Percentiles rank a stretch among this genome's conserved stretches.
Conservation (phyloP, 2,888 invertebrate species). For the Synanthedon vespiformis region DNA sequence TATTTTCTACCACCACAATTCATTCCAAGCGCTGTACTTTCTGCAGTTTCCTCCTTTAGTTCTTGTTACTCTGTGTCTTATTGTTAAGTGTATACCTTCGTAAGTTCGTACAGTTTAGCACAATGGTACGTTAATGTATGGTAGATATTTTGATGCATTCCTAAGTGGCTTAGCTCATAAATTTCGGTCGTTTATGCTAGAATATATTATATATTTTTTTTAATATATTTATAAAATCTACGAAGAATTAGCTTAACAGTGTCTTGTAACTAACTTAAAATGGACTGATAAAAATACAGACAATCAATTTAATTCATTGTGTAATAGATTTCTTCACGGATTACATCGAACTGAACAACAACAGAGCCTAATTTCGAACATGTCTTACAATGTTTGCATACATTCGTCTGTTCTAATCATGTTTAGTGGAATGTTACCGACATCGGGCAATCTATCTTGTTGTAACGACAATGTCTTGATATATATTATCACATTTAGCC, state of each 20-base stretch:
- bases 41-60: background rate
- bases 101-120: background rate
- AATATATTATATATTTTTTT: no score
- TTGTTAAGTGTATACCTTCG: no score
- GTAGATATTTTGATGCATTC: background rate
- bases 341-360: constrained; percentile 26
- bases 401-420: constrained; percentile 41
- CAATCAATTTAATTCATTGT: background rate
- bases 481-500: constrained; percentile 65
- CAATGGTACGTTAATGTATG: background rate
- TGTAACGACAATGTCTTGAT: constrained; percentile 68
- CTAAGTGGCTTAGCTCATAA: background rate
- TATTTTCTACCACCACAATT: background rate
- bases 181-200: background rate
- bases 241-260: no score
- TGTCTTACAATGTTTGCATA: constrained; percentile 22
- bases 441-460: constrained; percentile 53
- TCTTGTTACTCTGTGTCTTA: background rate
- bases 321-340: background rate
- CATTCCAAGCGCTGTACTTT: background rate
- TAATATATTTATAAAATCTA: no score
- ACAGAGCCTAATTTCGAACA: constrained; percentile 22
- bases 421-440: constrained; percentile 44
- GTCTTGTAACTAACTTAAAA: no score
- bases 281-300: no score